Conservation (phyloP, 2,797 vertebrate genomes). For the Paratrypauchen microcephalus region DNA sequence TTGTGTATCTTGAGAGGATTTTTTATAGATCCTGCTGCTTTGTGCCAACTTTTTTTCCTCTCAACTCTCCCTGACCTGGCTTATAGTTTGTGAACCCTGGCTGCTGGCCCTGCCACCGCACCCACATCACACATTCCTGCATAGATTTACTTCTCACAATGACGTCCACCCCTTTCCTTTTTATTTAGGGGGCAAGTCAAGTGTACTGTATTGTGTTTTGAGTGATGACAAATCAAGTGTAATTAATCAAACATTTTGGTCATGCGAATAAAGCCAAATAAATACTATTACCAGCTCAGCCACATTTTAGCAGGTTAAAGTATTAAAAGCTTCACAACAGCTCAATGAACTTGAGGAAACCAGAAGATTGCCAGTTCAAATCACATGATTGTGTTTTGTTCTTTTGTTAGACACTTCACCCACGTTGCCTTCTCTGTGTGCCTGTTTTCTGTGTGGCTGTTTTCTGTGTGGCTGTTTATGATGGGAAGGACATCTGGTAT, state of each 20-base stretch:
- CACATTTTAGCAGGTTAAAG: slow-evolving; percentile 19
- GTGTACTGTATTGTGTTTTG: slow-evolving; percentile 35
- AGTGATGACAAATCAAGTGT: slow-evolving; percentile 27
- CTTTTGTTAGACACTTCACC: too few relatives aligned
- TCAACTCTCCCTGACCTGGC: slow-evolving; percentile 71
- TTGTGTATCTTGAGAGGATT: slow-evolving; percentile 34
- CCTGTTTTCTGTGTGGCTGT: too few relatives aligned
- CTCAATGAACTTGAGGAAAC: too few relatives aligned
- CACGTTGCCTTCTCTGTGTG: too few relatives aligned
- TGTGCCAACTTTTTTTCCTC: slow-evolving; percentile 61
- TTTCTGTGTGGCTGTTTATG: too few relatives aligned
- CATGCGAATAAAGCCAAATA: not conserved
- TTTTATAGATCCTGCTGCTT: slow-evolving; percentile 50
- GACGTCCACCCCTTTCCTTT: slow-evolving; percentile 47
- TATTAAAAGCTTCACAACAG: not conserved
- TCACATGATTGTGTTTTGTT: too few relatives aligned
- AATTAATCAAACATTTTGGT: slow-evolving; percentile 11
- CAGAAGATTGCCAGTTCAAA: too few relatives aligned
- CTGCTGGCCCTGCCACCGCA: slow-evolving; percentile 52
- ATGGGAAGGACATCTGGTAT: too few relatives aligned
- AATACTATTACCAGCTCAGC: not conserved
- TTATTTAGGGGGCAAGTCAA: slow-evolving; percentile 55
- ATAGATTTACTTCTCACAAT: slow-evolving; percentile 56
- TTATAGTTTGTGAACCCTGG: slow-evolving; percentile 58
- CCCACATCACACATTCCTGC: slow-evolving; percentile 69